Evolutionary conservation across 2,797 vertebrate species (phyloP).

Genomic region (Botia almorhae): DNA sequence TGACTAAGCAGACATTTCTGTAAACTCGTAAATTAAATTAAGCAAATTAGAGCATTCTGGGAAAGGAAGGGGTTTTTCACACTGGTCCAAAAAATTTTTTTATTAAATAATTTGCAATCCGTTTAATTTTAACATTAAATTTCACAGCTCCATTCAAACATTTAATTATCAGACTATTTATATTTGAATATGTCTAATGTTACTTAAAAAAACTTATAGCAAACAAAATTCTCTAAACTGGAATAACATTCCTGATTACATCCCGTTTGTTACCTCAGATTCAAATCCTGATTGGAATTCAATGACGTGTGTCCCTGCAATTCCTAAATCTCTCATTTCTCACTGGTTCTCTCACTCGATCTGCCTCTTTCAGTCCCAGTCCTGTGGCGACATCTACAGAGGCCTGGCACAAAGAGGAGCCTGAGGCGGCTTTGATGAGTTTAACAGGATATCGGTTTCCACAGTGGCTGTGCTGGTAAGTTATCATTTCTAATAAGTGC

Average conservation of each 20-base stretch:
- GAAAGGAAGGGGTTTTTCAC: neutral
- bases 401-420: constrained; percentile 94
- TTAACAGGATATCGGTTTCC: constrained; percentile 89
- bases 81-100: no score
- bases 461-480: constrained; percentile 92
- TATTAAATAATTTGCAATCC: no score
- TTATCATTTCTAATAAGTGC: neutral
- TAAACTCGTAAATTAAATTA: no score
- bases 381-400: constrained; percentile 97
- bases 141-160: no score
- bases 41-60: neutral
- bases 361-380: constrained; percentile 87
- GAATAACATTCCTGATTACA: neutral
- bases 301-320: neutral
- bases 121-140: no score
- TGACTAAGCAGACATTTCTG: no score
- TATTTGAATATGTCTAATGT: no score
- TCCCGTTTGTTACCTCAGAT: neutral
- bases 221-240: no score
- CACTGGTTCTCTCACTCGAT: constrained; percentile 28
- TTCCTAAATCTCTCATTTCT: constrained; percentile 1
- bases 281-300: neutral
- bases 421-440: constrained; percentile 98
- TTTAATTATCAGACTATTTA: no score
- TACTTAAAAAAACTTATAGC: no score